phyloP scores from a whole-genome alignment of 1,140 invertebrate genomes.

The Ostrea edulis region DNA sequence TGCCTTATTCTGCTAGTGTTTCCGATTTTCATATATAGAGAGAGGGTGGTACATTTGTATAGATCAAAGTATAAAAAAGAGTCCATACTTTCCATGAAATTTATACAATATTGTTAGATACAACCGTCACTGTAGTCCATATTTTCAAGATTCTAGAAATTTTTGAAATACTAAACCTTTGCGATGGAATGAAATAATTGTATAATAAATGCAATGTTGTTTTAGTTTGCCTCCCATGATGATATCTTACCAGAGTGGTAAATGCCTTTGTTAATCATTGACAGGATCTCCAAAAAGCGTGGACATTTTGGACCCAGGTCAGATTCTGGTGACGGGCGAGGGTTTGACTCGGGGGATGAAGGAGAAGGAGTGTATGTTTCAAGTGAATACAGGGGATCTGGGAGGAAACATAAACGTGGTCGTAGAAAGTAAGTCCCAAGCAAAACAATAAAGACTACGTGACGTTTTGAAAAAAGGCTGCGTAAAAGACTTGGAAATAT shows the following conservation, averaged over 20 bases:
- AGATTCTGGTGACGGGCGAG: slow-evolving; percentile 80
- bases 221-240: background rate
- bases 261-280: background rate
- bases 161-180: background rate
- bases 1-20: slow-evolving; percentile 61
- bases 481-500: too few relatives aligned
- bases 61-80: too few relatives aligned
- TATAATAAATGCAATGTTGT: too few relatives aligned
- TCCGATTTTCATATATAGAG: too few relatives aligned
- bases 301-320: slow-evolving; percentile 67
- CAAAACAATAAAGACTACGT: background rate
- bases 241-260: background rate
- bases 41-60: too few relatives aligned
- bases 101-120: too few relatives aligned
- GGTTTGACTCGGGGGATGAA: slow-evolving; percentile 82
- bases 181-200: too few relatives aligned
- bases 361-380: slow-evolving; percentile 83
- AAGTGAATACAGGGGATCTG: slow-evolving; percentile 82
- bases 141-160: background rate
- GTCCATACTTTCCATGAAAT: too few relatives aligned
- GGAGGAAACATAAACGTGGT: slow-evolving; percentile 79
- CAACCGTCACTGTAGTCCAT: background rate
- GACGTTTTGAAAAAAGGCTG: too few relatives aligned
- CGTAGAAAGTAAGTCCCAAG: slow-evolving; percentile 77
- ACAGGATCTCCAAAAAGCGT: slow-evolving; percentile 66